Percentiles rank a stretch among this genome's conserved stretches.
These are phyloP conservation scores for Zaprionus obscuricornis DNA, from an alignment of 2,888 invertebrate species.

Conservation along the genomic window DNA sequence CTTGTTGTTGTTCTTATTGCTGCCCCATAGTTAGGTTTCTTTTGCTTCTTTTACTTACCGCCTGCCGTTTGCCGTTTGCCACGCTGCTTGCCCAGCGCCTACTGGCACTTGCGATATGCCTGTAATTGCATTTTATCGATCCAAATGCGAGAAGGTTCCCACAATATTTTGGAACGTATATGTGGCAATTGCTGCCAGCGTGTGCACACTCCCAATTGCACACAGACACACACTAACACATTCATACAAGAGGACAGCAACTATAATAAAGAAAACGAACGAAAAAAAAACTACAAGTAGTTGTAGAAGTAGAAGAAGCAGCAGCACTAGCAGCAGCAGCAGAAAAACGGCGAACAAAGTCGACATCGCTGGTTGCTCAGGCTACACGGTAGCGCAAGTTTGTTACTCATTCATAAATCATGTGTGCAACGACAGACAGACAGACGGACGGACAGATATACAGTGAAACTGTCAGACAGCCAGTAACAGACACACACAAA, in stretches of 20 bases:
- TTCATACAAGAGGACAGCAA: conserved; percentile 43
- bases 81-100: conserved; percentile 45
- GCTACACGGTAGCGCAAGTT: conserved; percentile 74
- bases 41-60: no score
- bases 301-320: no score
- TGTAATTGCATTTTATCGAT: conserved; percentile 80
- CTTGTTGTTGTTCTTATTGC: neutral
- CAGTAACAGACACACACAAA: conserved; percentile 24
- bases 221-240: conserved; percentile 7
- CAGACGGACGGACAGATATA: conserved; percentile 30
- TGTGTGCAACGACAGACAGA: conserved; percentile 68
- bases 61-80: conserved; percentile 6
- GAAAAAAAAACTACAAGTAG: conserved; percentile 17
- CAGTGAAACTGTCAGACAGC: conserved; percentile 27
- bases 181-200: conserved; percentile 74
- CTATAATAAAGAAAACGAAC: conserved; percentile 66
- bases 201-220: conserved; percentile 28
- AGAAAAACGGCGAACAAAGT: conserved; percentile 42
- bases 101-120: conserved; percentile 76
- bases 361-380: conserved; percentile 64
- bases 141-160: conserved; percentile 59
- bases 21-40: no score
- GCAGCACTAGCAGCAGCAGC: conserved; percentile 25
- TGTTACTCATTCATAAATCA: conserved; percentile 80
- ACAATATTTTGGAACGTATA: conserved; percentile 29